Evolutionary conservation across 2,888 invertebrate species (phyloP).

Genomic region (Cephus pulcher): DNA sequence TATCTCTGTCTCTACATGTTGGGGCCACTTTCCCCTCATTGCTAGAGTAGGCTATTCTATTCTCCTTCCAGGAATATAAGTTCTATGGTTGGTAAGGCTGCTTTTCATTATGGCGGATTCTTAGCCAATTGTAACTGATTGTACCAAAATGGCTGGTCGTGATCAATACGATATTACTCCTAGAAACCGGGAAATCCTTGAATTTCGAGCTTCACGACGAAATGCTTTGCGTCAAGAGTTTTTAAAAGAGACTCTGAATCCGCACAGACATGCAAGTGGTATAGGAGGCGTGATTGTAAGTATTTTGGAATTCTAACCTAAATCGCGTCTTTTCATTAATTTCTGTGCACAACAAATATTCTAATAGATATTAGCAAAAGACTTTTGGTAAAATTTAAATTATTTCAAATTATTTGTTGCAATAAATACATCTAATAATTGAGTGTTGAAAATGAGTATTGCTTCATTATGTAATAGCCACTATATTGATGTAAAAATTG

Average conservation of each 20-base stretch:
- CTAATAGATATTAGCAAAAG: neutral
- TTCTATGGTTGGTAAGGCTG: neutral
- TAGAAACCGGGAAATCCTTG: conserved; percentile 68
- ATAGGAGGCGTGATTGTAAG: conserved; percentile 81
- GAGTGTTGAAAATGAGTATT: neutral
- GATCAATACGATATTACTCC: conserved; percentile 70
- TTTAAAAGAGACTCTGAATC: conserved; percentile 77
- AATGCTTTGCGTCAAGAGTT: conserved; percentile 76
- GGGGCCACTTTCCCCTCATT: too few species aligned
- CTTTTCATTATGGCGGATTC: neutral
- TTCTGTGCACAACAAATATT: neutral
- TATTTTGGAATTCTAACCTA: conserved; percentile 45
- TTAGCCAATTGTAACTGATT: neutral
- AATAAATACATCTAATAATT: conserved; percentile 1
- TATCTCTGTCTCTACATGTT: too few species aligned
- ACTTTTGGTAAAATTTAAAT: neutral
- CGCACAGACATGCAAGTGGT: conserved; percentile 68
- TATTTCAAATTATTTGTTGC: neutral
- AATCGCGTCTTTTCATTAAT: neutral
- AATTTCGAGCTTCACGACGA: conserved; percentile 74
- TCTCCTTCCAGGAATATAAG: too few species aligned
- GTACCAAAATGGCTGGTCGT: conserved; percentile 52
- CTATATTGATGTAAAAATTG: neutral
- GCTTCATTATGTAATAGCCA: neutral
- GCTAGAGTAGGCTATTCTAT: too few species aligned